Evolutionary conservation across 2,113 vertebrate genomes (phyloP).

Genomic region (Hippocampus mohnikei): DNA sequence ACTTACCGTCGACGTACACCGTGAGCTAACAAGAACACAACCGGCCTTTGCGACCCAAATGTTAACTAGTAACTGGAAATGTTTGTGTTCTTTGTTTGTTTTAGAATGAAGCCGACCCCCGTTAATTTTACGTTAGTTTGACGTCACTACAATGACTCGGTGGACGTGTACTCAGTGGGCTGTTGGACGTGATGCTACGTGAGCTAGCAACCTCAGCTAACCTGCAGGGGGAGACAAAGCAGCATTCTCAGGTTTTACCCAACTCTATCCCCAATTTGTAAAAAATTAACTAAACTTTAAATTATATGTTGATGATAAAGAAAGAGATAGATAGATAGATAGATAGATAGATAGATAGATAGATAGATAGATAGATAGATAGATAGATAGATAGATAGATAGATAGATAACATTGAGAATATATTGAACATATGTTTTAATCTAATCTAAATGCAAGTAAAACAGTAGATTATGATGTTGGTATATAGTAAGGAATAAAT

Average conservation of each 20-base stretch:
- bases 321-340: too few species aligned
- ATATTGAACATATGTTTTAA: too few species aligned
- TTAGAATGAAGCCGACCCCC: not conserved
- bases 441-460: not conserved
- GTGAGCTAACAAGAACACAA: not conserved
- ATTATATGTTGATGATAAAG: too few species aligned
- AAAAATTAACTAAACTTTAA: not conserved
- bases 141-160: slow-evolving; percentile 3
- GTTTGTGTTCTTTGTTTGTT: not conserved
- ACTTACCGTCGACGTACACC: not conserved
- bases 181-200: slow-evolving; percentile 10
- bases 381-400: too few species aligned
- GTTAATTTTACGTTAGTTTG: not conserved
- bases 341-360: not conserved
- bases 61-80: too few species aligned
- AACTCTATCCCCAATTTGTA: not conserved
- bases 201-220: slow-evolving; percentile 7
- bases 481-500: not conserved
- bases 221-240: slow-evolving; percentile 6
- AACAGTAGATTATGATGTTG: not conserved
- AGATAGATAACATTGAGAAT: too few species aligned
- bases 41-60: not conserved
- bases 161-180: not conserved
- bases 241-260: not conserved
- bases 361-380: too few species aligned